Conservation (phyloP, 2,113 vertebrate genomes). For the Amphilophus citrinellus region DNA sequence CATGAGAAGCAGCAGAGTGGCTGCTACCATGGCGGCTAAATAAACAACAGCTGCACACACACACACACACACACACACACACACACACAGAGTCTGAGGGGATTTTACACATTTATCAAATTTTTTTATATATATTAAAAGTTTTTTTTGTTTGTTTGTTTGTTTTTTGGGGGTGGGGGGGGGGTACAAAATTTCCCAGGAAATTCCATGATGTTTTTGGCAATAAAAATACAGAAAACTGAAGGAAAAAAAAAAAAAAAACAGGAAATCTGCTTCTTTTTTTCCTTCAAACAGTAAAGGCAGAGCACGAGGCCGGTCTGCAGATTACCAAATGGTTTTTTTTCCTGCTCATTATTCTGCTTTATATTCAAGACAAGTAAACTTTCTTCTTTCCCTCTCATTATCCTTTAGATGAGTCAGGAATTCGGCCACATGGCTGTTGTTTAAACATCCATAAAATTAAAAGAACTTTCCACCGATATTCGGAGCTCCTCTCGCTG, state of each 20-base stretch:
- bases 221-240: background rate
- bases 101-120: background rate
- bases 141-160: background rate
- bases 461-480: background rate
- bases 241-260: fast-evolving
- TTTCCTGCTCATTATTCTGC: background rate
- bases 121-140: background rate
- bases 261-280: fast-evolving
- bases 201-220: background rate
- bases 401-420: background rate
- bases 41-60: slow-evolving; percentile 41
- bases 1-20: slow-evolving; percentile 46
- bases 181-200: background rate
- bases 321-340: background rate
- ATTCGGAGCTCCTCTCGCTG: fast-evolving
- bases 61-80: background rate
- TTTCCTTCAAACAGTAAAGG: background rate
- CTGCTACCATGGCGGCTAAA: slow-evolving; percentile 35
- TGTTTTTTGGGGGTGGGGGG: fast-evolving
- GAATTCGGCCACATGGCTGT: background rate
- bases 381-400: background rate
- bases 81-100: background rate
- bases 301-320: background rate
- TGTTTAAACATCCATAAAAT: background rate
- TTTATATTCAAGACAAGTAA: fast-evolving